Conservation (phyloP, 1,140 invertebrate species). For the Rhopalosiphum maidis region DNA sequence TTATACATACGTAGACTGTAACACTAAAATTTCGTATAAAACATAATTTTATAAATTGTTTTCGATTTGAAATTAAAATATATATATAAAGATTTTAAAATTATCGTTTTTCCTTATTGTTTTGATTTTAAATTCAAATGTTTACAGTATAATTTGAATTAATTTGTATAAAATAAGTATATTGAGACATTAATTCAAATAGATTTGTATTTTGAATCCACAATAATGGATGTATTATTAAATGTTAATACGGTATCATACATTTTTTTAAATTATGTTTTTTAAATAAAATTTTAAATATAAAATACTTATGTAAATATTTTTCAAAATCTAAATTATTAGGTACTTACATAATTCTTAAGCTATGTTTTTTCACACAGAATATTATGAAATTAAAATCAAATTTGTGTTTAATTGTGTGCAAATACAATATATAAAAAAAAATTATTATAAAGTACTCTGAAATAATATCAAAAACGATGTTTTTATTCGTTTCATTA, state of each 20-base stretch:
- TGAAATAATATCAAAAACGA: constrained; percentile 17
- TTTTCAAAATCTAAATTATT: neutral
- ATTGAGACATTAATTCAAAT: neutral
- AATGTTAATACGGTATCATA: neutral
- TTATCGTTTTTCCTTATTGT: neutral
- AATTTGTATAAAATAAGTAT: neutral
- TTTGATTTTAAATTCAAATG: no score
- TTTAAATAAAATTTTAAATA: neutral
- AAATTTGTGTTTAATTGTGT: constrained; percentile 48
- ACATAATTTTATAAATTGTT: neutral
- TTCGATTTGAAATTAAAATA: neutral
- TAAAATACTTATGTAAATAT: neutral
- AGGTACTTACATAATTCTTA: neutral
- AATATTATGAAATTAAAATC: constrained; percentile 30
- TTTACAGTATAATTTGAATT: neutral
- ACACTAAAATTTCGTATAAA: no score
- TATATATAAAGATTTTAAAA: neutral
- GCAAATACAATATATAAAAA: constrained; percentile 22
- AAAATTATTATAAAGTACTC: constrained; percentile 29
- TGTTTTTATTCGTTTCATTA: constrained; percentile 17
- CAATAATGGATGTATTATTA: neutral
- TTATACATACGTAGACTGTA: neutral
- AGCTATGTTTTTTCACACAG: neutral
- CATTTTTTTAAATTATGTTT: neutral
- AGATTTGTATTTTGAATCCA: neutral